phyloP scores from a whole-genome alignment of 1,140 invertebrate genomes.

The Cydia fagiglandana region DNA sequence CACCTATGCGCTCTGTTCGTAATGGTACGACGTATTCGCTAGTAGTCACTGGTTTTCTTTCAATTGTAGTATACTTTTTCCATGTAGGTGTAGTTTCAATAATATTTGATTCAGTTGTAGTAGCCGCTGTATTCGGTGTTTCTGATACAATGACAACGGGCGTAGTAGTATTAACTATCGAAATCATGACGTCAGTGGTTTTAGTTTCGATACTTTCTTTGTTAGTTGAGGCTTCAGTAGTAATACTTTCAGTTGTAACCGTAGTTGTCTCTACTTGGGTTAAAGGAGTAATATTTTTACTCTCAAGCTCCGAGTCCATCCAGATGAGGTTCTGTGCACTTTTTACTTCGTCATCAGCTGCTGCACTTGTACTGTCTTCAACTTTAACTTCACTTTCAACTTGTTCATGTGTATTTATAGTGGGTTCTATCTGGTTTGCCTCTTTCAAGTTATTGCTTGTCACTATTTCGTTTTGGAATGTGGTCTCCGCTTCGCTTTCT shows the following conservation, averaged over 20 bases:
- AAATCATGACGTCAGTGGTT: not conserved
- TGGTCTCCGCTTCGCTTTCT: not conserved
- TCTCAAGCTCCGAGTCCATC: no score
- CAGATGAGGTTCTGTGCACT: not conserved
- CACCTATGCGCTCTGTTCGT: constrained; percentile 15
- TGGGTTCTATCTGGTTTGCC: not conserved
- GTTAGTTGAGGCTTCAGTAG: not conserved
- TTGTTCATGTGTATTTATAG: not conserved
- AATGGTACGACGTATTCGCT: constrained; percentile 33
- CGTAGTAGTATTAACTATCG: not conserved
- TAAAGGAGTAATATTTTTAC: not conserved
- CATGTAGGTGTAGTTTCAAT: constrained; percentile 39
- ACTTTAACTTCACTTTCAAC: not conserved
- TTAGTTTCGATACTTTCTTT: not conserved
- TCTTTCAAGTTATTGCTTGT: not conserved
- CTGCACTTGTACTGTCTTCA: not conserved
- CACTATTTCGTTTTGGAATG: not conserved
- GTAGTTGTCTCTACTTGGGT: not conserved
- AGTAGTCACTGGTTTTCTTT: constrained; percentile 46
- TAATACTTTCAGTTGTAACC: not conserved
- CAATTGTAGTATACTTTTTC: constrained; percentile 62
- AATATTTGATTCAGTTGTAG: constrained; percentile 13
- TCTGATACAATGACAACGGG: not conserved
- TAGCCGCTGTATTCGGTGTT: not conserved
- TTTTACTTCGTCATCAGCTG: not conserved